phyloP scores from a whole-genome alignment of 2,797 vertebrate species.

The Bradypodion ventrale region DNA sequence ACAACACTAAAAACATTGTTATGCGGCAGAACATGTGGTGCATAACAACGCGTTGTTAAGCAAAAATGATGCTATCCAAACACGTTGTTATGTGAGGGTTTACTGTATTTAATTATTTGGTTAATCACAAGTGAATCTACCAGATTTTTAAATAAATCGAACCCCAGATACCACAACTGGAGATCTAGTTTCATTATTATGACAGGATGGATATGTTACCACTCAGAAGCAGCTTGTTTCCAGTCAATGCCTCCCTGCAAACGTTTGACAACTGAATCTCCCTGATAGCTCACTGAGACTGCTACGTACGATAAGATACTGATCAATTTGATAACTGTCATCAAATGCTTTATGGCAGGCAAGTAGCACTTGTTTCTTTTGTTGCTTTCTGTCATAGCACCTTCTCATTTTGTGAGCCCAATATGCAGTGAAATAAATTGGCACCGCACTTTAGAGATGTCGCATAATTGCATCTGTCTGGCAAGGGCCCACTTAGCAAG shows the following conservation, averaged over 20 bases:
- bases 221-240: background rate
- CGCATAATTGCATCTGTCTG: background rate
- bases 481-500: conserved; percentile 10
- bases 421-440: conserved; percentile 8
- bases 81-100: too few species aligned
- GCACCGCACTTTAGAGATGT: background rate
- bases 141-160: background rate
- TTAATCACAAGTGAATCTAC: background rate
- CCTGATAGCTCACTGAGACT: background rate
- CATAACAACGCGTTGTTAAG: too few species aligned
- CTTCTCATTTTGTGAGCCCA: conserved; percentile 21
- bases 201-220: conserved; percentile 10
- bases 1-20: too few species aligned
- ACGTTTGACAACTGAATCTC: background rate
- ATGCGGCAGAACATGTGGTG: too few species aligned
- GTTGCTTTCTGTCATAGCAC: background rate
- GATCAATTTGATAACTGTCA: background rate
- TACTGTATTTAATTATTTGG: too few species aligned
- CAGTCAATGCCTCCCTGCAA: background rate
- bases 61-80: too few species aligned
- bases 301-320: conserved; percentile 25
- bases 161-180: background rate
- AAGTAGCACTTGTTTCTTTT: conserved; percentile 12
- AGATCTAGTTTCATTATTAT: background rate
- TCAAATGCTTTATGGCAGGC: background rate